Base-by-base conservation (phyloP, 2,888 invertebrate genomes). In the Orthosia gothica region DNA sequence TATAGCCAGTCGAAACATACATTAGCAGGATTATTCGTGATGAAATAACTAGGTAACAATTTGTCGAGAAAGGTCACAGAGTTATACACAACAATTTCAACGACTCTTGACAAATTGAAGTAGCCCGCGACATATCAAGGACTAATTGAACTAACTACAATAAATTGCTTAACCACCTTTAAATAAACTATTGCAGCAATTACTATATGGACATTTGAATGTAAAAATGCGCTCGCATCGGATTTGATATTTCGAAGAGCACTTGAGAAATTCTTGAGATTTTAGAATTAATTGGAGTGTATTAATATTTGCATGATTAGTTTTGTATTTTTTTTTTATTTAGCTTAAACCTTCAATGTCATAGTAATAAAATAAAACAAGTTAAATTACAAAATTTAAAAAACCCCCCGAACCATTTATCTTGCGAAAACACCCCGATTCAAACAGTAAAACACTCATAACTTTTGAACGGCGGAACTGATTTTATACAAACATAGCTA, bases 31-130 rank as follows among this genome's bases (percentile, higher is more conserved):
- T 54, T 66, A 57, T 15, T 62, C 40, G 32, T 55, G 67, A 73
- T 73, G 67, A 54, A 16, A 58, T 52, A 68, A 47, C 26, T n/a
- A 69, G 40, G 52, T 49, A 66, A 52, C 32, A 67, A 66, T 70
- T 69, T 64, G 26, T 50, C 18, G 49, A 54, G n/a, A 55, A 72
- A 74, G 74, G 79, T 57, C 66, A 78, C 50, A 20, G n/a, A 49
- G 15, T 47, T n/a, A 50, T 47, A 52, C 47, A 45, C 52, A 67
- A 68, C 58, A 58, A 68, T 74, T 78, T 70, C 50, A 64, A 71
- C 50, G n/a, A 70, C 54, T 50, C 57, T 71, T 79, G 50, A 69
- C 70, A 74, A 82, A 70, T 79, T 73, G 55, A 59, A 82, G 66
- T 81, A 59, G 32, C 18, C 16, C 13, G 58, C n/a, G 64, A 74